phyloP scores from a whole-genome alignment of 1,140 invertebrate species.

The Drosophila watanabei region DNA sequence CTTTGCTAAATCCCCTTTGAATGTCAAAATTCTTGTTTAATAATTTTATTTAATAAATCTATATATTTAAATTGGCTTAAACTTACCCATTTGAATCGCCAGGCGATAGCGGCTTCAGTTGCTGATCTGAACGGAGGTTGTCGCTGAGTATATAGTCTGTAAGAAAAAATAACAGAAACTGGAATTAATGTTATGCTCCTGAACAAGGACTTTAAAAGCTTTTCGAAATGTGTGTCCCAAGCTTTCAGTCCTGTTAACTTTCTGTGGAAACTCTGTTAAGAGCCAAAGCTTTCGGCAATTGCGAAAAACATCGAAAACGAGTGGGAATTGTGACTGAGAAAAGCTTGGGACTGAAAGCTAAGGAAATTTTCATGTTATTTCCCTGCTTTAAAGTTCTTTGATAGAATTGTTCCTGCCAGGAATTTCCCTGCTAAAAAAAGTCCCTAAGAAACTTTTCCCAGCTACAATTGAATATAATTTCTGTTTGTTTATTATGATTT shows the following conservation, averaged over 20 bases:
- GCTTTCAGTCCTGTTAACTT: background rate
- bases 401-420: background rate
- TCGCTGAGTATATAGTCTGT: conserved; percentile 81
- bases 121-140: conserved; percentile 76
- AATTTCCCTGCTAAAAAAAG: background rate
- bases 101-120: conserved; percentile 75
- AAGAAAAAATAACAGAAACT: conserved; percentile 19
- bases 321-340: background rate
- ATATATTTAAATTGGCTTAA: background rate
- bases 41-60: background rate
- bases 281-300: conserved; percentile 12
- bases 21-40: conserved; percentile 5
- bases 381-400: background rate
- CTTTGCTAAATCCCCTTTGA: background rate
- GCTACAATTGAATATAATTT: background rate
- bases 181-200: background rate
- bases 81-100: conserved; percentile 83
- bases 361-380: conserved; percentile 3
- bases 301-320: conserved; percentile 24
- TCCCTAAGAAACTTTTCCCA: background rate
- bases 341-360: conserved; percentile 38
- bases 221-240: conserved; percentile 10
- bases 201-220: conserved; percentile 18
- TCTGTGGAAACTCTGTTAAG: background rate
- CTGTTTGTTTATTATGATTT: too few relatives aligned